Base-by-base conservation (phyloP, 2,113 vertebrate species). In the Strix aluco region DNA sequence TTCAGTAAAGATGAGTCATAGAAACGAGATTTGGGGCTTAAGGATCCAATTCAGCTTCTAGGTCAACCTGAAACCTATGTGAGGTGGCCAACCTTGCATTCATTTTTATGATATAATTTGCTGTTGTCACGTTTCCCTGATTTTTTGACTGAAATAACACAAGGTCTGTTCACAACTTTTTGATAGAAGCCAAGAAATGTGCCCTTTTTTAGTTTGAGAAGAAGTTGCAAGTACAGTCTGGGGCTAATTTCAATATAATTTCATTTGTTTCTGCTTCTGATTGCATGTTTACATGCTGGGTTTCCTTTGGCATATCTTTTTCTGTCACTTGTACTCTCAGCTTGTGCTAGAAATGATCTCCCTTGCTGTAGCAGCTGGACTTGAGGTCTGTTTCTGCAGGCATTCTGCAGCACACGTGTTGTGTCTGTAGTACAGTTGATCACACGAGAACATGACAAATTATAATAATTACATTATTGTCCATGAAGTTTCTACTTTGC, bases 111-210 rank as follows among this genome's bases (percentile, higher is more conserved):
- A 25, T 65, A 15, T 27, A 11, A 34, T 86, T 90, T 81, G 13
- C 40, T 71, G 2, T 67, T 69, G 18, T 11, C 19, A 23, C 1
- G 5, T 52, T 63, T 49, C 22, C n/a, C 54, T 40, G 49, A 26
- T 22, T 58, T 77, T 77, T 51, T 44, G 1, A 12, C 52, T 72
- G 34, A 77, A 89, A 30, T 49, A 94, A 61, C 4, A 27, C 4
- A 36, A 25, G 6, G 65, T 2, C 9, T 0, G 0, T 46, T 90
- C 66, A 26, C 4, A 65, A 6, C 4, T 6, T 62, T 40, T 40
- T 67, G 26, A 42, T 4, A 66, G 42, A 70, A 88, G 13, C 27
- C 25, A 62, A 82, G 18, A 20, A 40, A 62, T n/a, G 21, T 49
- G 30, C 6, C 7, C 15, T 36, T 83, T 59, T 78, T 32, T 32